Evolutionary conservation across 2,888 invertebrate species (phyloP).

Genomic region (Eupithecia tripunctaria): DNA sequence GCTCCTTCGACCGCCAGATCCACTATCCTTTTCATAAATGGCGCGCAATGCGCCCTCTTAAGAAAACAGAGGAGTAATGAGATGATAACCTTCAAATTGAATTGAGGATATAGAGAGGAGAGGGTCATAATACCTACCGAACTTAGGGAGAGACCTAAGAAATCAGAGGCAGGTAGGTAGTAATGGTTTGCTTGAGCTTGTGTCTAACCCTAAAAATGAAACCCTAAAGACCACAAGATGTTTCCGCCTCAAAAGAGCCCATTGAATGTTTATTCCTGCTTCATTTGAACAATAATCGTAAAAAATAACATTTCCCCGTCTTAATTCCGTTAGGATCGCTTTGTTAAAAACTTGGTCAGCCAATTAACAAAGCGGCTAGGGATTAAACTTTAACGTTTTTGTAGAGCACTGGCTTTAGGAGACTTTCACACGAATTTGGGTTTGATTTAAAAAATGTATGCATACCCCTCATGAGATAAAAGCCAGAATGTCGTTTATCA

Average conservation of each 20-base stretch:
- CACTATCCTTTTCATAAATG: no score
- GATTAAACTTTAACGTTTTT: conserved; percentile 32
- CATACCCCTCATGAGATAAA: no score
- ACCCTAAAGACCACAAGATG: neutral
- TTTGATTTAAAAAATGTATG: neutral
- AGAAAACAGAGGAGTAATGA: no score
- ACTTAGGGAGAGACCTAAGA: neutral
- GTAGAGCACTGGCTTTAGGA: conserved; percentile 6
- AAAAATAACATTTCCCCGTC: conserved; percentile 12
- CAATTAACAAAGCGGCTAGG: conserved; percentile 27
- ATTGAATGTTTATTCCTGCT: conserved; percentile 5
- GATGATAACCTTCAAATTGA: no score
- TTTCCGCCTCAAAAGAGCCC: conserved; percentile 2
- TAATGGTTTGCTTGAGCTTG: neutral
- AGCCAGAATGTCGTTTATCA: no score
- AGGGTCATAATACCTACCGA: neutral
- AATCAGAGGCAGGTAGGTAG: neutral
- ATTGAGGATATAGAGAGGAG: no score
- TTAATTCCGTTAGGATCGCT: conserved; percentile 28
- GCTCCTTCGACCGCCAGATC: no score
- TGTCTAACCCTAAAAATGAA: neutral
- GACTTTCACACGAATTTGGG: neutral
- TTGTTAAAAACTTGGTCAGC: conserved; percentile 36
- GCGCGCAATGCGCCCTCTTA: no score
- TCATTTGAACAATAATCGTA: conserved; percentile 16